Evolutionary conservation across 1,140 invertebrate species (phyloP), one percentile per base, ranked within the genome.

Genomic region (Bombus soroeensis): DNA sequence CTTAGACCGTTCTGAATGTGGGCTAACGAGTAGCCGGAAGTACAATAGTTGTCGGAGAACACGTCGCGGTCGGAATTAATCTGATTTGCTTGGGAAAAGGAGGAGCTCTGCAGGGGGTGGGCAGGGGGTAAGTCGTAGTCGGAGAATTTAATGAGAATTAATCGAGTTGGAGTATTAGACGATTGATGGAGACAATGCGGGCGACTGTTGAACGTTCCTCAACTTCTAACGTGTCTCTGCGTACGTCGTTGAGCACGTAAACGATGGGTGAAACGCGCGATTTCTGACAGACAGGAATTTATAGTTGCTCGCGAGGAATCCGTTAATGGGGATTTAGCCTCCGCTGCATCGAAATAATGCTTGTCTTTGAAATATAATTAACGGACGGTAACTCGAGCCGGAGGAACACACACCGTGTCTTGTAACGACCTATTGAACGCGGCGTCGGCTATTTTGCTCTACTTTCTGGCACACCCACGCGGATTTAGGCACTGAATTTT

Each of bases 321-420:
- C 73, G 81, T 75, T 76, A 83, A 83, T 83, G 57, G 32, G 81
- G 62, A 53, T 76, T 53, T 53, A 53, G 81, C 9, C 39, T 39
- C 62, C 25, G 12, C 25, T 34, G 47, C 47, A 53, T 53, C 18
- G 47, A 53, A 53, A 53, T 53, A 53, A 53, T 22, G 70, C 28
- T 47, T 41, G 80, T 62, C 70, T 77, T 37, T 34, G 62, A 77
- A 77, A 66, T 77, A 83, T 83, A 83, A 83, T 83, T 83, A 83
- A 83, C 80, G 70, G 13, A 22, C 5, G 39, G 81, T 43, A 53
- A 37, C 80, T 43, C 32, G 71, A 82, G 72, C 13, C 28, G 39
- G 34, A 47, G 43, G 25, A 34, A 59, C 28, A 5, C 2, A 9
- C 5, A 12, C 6, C 18, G 41, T 43, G 73, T 76, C 66, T 76